Conservation (phyloP, 2,888 invertebrate species). For the Pachydiplax longipennis region DNA sequence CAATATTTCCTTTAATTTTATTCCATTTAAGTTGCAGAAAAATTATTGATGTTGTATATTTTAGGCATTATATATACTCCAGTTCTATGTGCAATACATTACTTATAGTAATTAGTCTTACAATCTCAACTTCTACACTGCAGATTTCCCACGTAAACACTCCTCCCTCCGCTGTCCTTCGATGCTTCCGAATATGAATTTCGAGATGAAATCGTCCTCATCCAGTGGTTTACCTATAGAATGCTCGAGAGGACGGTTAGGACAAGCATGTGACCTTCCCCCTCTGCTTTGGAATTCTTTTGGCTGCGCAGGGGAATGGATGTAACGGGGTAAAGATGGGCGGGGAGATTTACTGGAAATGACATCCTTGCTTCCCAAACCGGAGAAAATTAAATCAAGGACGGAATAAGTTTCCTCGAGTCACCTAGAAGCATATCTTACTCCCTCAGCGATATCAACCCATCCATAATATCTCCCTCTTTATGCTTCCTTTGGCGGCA, state of each 20-base stretch:
- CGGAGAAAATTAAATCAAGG: neutral
- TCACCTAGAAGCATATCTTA: neutral
- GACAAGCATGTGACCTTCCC: neutral
- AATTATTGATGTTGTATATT: too few relatives aligned
- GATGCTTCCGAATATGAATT: neutral
- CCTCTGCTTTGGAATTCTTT: neutral
- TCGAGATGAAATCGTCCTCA: neutral
- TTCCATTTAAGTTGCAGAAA: too few relatives aligned
- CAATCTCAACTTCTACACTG: too few relatives aligned
- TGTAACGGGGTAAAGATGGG: neutral
- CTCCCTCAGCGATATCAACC: too few relatives aligned
- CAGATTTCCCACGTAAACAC: too few relatives aligned
- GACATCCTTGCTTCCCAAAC: neutral
- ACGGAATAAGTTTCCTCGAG: neutral
- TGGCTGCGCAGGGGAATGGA: neutral
- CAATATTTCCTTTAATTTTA: too few relatives aligned
- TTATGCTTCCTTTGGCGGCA: neutral
- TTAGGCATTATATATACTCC: too few relatives aligned
- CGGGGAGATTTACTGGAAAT: neutral
- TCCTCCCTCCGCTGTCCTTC: too few relatives aligned
- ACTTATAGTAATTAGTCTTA: too few relatives aligned
- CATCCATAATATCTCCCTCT: too few relatives aligned
- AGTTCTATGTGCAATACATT: too few relatives aligned
- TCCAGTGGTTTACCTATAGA: too few relatives aligned
- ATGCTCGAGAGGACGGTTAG: neutral